Evolutionary conservation across 2,113 vertebrate species (phyloP).

Genomic region (Percopsis transmontana): DNA sequence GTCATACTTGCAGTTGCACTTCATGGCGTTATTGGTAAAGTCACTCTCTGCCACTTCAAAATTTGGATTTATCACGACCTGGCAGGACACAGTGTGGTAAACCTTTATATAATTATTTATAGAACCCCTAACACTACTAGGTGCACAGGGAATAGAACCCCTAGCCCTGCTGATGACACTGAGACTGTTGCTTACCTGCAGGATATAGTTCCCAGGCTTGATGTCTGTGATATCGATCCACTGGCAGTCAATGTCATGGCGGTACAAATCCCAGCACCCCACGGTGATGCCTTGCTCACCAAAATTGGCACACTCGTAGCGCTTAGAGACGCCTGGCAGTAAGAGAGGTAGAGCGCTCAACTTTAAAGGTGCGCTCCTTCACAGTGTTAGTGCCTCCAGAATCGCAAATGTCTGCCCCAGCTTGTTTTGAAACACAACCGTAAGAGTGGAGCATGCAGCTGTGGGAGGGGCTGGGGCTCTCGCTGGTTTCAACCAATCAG

Average conservation of each 20-base stretch:
- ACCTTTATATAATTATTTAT: neutral
- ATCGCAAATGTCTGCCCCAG: no score
- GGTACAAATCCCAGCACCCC: slow-evolving; percentile 96
- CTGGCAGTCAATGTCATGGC: slow-evolving; percentile 97
- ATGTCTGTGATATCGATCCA: slow-evolving; percentile 98
- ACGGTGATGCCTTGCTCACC: slow-evolving; percentile 98
- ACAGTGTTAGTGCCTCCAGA: no score
- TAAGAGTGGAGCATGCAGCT: no score
- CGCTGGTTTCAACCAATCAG: no score
- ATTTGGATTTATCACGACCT: slow-evolving; percentile 97
- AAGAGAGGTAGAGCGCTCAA: no score
- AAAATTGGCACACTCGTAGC: slow-evolving; percentile 97
- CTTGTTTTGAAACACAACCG: no score
- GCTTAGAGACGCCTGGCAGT: slow-evolving; percentile 85
- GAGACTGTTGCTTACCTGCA: slow-evolving; percentile 82
- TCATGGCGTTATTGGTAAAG: slow-evolving; percentile 98
- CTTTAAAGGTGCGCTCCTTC: no score
- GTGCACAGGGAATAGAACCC: neutral
- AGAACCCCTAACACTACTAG: neutral
- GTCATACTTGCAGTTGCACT: slow-evolving; percentile 97
- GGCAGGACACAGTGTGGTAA: neutral
- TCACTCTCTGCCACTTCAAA: slow-evolving; percentile 95
- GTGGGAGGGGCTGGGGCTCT: no score
- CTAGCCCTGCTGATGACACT: neutral
- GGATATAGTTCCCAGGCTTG: slow-evolving; percentile 94